Evolutionary conservation across 2,797 vertebrate species (phyloP), one percentile per base, ranked within the genome.

Genomic region (Erethizon dorsatum): DNA sequence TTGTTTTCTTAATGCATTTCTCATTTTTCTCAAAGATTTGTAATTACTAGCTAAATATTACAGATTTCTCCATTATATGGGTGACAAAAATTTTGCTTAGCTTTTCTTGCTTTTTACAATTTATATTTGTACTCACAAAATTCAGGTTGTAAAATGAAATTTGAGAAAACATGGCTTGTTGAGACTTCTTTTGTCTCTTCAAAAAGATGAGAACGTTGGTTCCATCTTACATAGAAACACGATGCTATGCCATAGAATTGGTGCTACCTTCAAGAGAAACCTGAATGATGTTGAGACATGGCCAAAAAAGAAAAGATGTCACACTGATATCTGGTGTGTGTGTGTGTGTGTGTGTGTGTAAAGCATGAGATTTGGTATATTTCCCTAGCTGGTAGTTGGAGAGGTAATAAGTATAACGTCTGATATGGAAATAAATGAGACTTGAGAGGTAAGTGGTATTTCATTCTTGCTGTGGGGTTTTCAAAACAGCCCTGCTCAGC

Each of bases 91-190:
- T 26, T 80, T 50, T 90, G 75, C 18, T 24, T 54, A 5, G 33
- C 28, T 90, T 89, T 86, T 67, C 52, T 54, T 83, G 67, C 31
- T 33, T 56, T 69, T 86, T 96, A 24, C 14, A 77, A 56, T 95
- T 69, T 77, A 18, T n/a, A 63, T 86, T 90, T 77, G 56, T 77
- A 52, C n/a, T 77, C 75, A 71, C 45, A 95, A 75, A 90, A 50
- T 83, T 77, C 14, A 78, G 59, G 4, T 93, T 83, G n/a, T 24
- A 59, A 87, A 73, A n/a, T 61, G n/a, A 80, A 80, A 95, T 71
- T 41, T 83, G 37, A 90, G 14, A 79, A 63, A 50, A 31, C 1
- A 83, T 47, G 73, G 1, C 22, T 83, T 92, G 13, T 69, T 47
- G n/a, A 61, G 45, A 86, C 18, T 33, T 67, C 24, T 52, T 52